Base-by-base conservation (phyloP, 2,113 vertebrate species). In the Peromyscus leucopus region DNA sequence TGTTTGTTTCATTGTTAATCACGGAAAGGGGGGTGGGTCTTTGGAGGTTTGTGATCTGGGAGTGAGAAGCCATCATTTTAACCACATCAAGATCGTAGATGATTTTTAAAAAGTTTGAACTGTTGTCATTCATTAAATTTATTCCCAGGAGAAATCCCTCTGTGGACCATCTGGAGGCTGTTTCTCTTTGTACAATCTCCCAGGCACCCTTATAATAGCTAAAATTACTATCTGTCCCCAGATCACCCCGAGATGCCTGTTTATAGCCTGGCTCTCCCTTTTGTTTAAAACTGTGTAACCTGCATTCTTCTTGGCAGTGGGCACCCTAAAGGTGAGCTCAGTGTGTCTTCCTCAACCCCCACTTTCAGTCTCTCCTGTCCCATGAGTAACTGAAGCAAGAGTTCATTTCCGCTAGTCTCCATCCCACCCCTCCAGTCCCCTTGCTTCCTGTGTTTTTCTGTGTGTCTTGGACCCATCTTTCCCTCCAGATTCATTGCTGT, bases 121-220 rank as follows among this genome's bases (percentile, higher is more conserved):
- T 59, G 7, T 12, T 96, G 82, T 72, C 65, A 11, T 85, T 97
- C 57, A 85, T 94, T 90, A 76, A 59, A 19, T 88, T 89, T 39
- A 0, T 95, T 85, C 89, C 59, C 79, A 86, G 33, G 67, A 90
- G 85, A 72, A 61, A 92, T 90, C 46, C 65, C 86, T 92, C 48
- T 63, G 19, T 89, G 93, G 22, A 76, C n/a, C 57, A 48, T 84
- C 71, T 80, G 55, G 87, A 84, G 19, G 51, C 28, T 19, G 89
- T 76, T 72, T 36, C 71, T 76, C 71, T 93, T 55, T 83, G n/a
- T 26, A 31, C 33, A 13, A 0, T 82, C 82, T 94, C 51, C 79
- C 89, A 48, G 87, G 89, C 86, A 55, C 31, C 55, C 48, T 94
- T 33, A 46, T 75, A 57, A 63, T 85, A 89, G 69, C 63, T 82